Evolutionary conservation across 2,797 vertebrate genomes (phyloP).

Genomic region (Mycteria americana): DNA sequence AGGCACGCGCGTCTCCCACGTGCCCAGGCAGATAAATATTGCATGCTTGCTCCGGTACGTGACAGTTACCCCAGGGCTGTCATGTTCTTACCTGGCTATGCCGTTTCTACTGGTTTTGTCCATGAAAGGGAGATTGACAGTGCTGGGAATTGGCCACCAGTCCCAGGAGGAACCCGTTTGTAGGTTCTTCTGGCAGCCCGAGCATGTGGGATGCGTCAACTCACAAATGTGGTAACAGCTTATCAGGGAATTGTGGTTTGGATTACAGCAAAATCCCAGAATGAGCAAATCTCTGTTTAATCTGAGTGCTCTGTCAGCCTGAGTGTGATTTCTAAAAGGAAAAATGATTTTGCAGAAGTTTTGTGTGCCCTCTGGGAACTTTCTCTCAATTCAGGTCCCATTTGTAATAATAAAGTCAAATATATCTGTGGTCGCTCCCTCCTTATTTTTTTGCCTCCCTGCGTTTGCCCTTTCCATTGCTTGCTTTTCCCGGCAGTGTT

Average conservation of each 20-base stretch:
- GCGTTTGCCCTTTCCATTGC: background rate
- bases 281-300: constrained; percentile 5
- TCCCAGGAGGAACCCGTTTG: background rate
- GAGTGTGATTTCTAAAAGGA: background rate
- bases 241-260: constrained; percentile 47
- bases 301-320: background rate
- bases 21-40: background rate
- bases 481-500: background rate
- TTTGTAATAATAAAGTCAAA: background rate
- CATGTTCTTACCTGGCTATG: background rate
- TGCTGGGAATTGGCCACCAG: background rate
- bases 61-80: background rate
- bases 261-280: constrained; percentile 22
- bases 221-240: background rate
- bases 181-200: background rate
- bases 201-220: background rate
- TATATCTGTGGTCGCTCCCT: rapidly evolving
- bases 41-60: background rate
- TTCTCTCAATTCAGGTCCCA: background rate
- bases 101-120: background rate
- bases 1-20: rapidly evolving
- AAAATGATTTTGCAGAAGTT: background rate
- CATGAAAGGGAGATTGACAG: background rate
- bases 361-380: background rate
- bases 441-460: background rate